phyloP scores from a whole-genome alignment of 2,888 invertebrate genomes.

The Rotaria macrura region DNA sequence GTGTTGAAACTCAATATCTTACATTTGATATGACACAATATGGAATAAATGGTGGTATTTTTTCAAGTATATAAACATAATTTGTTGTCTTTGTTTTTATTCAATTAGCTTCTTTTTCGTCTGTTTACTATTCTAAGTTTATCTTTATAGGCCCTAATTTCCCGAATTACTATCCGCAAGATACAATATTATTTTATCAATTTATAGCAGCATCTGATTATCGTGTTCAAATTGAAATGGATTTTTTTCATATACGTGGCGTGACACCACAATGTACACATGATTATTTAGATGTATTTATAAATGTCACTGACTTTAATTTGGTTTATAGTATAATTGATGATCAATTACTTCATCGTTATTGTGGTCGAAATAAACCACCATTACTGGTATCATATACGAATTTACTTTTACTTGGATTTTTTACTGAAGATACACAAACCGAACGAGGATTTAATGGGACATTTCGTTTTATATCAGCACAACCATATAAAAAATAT shows the following conservation, averaged over 20 bases:
- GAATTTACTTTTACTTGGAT: not conserved
- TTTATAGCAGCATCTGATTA: not conserved
- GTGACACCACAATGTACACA: slow-evolving; percentile 12
- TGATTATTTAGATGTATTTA: slow-evolving; percentile 19
- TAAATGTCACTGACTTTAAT: slow-evolving; percentile 10
- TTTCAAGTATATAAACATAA: not conserved
- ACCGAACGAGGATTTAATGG: slow-evolving; percentile 6
- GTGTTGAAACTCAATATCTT: slow-evolving; percentile 15
- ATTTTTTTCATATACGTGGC: not conserved
- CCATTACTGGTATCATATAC: not conserved
- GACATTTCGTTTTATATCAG: not conserved
- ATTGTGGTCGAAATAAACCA: slow-evolving; percentile 7
- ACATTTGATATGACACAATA: not conserved
- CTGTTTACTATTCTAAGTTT: too few species aligned
- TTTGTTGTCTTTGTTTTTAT: not conserved
- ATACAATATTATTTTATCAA: not conserved
- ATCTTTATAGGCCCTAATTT: not conserved
- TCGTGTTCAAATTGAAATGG: not conserved
- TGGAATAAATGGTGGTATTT: not conserved
- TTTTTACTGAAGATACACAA: slow-evolving; percentile 20
- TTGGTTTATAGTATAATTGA: not conserved
- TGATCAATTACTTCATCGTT: slow-evolving; percentile 12
- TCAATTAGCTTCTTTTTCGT: too few species aligned
- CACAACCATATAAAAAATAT: not conserved
- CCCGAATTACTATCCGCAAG: slow-evolving; percentile 9